Base-by-base conservation (phyloP, 2,113 vertebrate species). In the Corvus cornix region DNA sequence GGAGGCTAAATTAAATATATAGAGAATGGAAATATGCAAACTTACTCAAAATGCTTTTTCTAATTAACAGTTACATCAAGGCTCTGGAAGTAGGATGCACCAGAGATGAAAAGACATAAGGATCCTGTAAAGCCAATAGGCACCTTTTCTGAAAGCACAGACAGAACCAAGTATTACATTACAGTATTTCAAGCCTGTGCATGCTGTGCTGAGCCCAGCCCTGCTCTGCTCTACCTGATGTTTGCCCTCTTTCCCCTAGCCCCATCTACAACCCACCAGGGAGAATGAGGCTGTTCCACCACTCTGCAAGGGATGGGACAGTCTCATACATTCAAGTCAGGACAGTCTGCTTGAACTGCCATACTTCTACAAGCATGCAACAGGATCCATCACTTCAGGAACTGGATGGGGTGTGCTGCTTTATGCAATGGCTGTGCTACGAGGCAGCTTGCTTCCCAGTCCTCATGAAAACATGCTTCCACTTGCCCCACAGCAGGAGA, bases 391-490 rank as follows among this genome's bases (percentile, higher is more conserved):
- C 52, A 31, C 31, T 53, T 77, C 37, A 44, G 58, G 31, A 91
- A 69, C 35, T 27, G 77, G 43, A 55, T 1, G 8, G 21, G 48
- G 89, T 1, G 2, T 44, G 44, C 27, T 43, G 48, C 12, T 48
- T 51, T 39, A 20, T 3, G 27, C 43, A 73, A 27, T 6, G 28
- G 48, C 43, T 70, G 51, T 44, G 59, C 48, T 75, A 16, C 13
- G 11, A 91, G 33, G 67, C 41, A 68, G 58, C 37, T 62, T 59
- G 48, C 28, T 43, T 68, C 23, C 2, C 12, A 51, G 23, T 21
- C 13, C 64, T 73, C 44, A 53, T 0, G 1, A 28, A 70, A 89
- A 69, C 3, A 24, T 0, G 0, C 22, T 82, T 62, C 39, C 37
- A 23, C 33, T 49, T 81, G 59, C 15, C 18, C 11, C 22, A 41